Evolutionary conservation across 2,888 invertebrate genomes (phyloP).

Genomic region (Eupithecia inturbata): DNA sequence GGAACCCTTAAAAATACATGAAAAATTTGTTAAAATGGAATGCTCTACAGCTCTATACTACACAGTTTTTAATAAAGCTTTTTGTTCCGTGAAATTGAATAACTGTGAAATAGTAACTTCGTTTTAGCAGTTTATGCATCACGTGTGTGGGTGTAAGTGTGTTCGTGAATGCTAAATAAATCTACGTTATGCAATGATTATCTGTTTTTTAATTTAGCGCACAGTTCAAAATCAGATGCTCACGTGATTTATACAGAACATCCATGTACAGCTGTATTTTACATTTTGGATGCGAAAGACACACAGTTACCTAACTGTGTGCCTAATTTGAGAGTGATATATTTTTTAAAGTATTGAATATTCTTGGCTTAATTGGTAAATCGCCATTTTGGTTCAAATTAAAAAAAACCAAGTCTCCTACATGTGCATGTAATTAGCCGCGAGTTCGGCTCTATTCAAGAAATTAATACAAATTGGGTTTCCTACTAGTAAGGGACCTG

Average conservation of each 20-base stretch:
- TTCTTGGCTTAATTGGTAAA: no score
- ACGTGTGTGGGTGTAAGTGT: not conserved
- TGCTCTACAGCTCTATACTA: not conserved
- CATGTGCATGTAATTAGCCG: no score
- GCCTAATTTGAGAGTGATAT: no score
- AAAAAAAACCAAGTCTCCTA: no score
- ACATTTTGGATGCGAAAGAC: not conserved
- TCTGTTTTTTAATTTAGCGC: not conserved
- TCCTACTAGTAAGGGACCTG: not conserved
- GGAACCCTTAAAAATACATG: not conserved
- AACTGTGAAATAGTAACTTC: not conserved
- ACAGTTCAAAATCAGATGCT: not conserved
- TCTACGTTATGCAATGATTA: not conserved
- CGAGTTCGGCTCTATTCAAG: no score
- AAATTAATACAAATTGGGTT: no score
- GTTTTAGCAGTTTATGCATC: not conserved
- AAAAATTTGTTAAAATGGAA: not conserved
- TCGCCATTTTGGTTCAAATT: no score
- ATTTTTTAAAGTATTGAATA: no score
- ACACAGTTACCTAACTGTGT: no score
- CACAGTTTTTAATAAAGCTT: not conserved
- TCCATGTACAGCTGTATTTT: not conserved
- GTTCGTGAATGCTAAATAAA: not conserved
- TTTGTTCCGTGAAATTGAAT: not conserved
- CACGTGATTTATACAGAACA: not conserved